These are phyloP conservation scores for Hepsetus odoe DNA, from an alignment of 2,113 vertebrate genomes.

Conservation along the genomic window DNA sequence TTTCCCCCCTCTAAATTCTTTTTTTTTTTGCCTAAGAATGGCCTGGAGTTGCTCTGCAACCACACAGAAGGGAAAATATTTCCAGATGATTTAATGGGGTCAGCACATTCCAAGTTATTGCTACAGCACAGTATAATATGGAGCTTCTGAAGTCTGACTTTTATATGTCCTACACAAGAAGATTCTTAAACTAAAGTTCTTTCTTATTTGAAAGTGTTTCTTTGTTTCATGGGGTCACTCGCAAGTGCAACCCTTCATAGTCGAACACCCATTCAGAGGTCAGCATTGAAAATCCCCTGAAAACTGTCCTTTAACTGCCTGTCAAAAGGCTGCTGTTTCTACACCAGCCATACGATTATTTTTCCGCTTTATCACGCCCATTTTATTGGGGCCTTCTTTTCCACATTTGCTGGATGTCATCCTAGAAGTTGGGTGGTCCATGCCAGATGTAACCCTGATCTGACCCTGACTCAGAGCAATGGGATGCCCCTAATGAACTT, in stretches of 20 bases:
- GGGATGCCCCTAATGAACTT: constrained; percentile 61
- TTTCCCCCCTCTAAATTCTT: too few relatives aligned
- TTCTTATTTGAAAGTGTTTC: constrained; percentile 42
- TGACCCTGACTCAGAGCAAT: constrained; percentile 60
- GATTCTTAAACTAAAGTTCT: constrained; percentile 36
- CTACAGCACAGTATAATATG: constrained; percentile 23
- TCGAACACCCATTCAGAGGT: constrained; percentile 35
- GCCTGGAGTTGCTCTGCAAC: too few relatives aligned
- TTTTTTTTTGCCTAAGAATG: too few relatives aligned
- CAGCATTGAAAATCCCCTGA: constrained; percentile 19
- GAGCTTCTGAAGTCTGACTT: constrained; percentile 38
- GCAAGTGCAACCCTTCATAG: constrained; percentile 13
- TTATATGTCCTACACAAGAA: constrained; percentile 30
- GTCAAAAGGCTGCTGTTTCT: constrained; percentile 58
- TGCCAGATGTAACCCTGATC: constrained; percentile 62
- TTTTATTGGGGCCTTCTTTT: constrained; percentile 35
- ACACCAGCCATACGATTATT: constrained; percentile 63
- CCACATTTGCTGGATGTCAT: constrained; percentile 38
- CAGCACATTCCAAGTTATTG: constrained; percentile 34
- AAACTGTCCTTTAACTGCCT: constrained; percentile 58
- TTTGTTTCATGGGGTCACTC: constrained; percentile 30
- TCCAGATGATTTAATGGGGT: constrained; percentile 49
- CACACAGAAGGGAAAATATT: constrained; percentile 34
- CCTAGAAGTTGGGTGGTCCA: constrained; percentile 72
- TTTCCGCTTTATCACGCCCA: constrained; percentile 60